phyloP scores from a whole-genome alignment of 1,140 invertebrate species.

The Asbolus verrucosus region DNA sequence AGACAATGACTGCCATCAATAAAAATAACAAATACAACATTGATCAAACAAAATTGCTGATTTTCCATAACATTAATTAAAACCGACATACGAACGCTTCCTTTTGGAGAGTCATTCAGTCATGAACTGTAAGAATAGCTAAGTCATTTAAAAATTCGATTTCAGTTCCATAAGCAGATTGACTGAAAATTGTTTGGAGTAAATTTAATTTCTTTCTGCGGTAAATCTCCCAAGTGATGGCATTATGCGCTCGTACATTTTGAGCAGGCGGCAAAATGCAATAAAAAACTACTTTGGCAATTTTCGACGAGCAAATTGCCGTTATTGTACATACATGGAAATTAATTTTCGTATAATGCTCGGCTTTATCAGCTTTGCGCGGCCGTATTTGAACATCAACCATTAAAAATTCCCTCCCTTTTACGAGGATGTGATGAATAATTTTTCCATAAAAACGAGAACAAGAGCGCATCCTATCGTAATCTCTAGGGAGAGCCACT shows the following conservation, averaged over 20 bases:
- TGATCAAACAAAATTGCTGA: too few relatives aligned
- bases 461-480: neutral
- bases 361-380: neutral
- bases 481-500: slow-evolving; percentile 5
- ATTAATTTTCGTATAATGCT: too few relatives aligned
- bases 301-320: too few relatives aligned
- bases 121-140: neutral
- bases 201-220: neutral
- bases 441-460: slow-evolving; percentile 12
- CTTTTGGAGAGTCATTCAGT: too few relatives aligned
- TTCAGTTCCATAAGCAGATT: slow-evolving; percentile 27
- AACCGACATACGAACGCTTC: too few relatives aligned
- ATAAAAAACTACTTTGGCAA: too few relatives aligned
- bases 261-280: too few relatives aligned
- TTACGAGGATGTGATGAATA: slow-evolving; percentile 7
- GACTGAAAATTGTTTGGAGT: slow-evolving; percentile 14
- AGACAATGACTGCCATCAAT: too few relatives aligned
- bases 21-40: too few relatives aligned
- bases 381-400: neutral
- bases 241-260: neutral
- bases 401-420: neutral
- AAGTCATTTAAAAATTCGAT: neutral
- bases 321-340: too few relatives aligned
- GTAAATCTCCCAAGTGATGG: neutral
- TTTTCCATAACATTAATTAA: too few relatives aligned